Conservation (phyloP, 2,797 vertebrate species). For the Hoplostethus atlanticus region DNA sequence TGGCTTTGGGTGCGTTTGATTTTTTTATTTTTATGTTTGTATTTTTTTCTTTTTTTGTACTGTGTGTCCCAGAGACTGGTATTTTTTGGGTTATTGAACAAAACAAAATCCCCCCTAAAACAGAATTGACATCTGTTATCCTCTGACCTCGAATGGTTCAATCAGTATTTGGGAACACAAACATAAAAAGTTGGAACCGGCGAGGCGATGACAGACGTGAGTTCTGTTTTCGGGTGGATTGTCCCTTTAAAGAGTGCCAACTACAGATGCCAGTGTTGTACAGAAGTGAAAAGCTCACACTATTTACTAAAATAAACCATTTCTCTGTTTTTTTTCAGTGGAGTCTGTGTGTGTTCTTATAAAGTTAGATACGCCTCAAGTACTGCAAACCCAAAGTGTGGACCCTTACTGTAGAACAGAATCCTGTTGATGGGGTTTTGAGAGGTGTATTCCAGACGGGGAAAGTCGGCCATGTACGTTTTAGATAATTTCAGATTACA, state of each 20-base stretch:
- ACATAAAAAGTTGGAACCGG: constrained; percentile 54
- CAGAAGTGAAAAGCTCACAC: constrained; percentile 88
- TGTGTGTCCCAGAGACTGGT: constrained; percentile 78
- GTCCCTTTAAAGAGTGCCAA: constrained; percentile 82
- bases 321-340: constrained; percentile 65
- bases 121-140: constrained; percentile 13
- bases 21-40: constrained; percentile 13
- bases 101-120: constrained; percentile 20
- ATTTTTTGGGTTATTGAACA: constrained; percentile 38
- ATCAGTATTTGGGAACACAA: background rate
- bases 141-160: background rate
- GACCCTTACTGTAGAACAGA: too few species aligned
- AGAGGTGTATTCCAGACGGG: too few species aligned
- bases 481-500: too few species aligned
- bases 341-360: constrained; percentile 18
- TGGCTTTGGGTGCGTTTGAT: constrained; percentile 60
- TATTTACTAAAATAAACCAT: constrained; percentile 76
- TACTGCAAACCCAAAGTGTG: too few species aligned
- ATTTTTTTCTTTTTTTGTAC: constrained; percentile 78
- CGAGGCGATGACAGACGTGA: constrained; percentile 33
- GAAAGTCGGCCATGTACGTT: too few species aligned
- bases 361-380: too few species aligned
- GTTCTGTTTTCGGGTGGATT: constrained; percentile 74
- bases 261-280: constrained; percentile 88
- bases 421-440: too few species aligned